These are phyloP conservation scores for Mormyrus lacerda DNA, from an alignment of 2,113 vertebrate genomes.

Conservation along the genomic window DNA sequence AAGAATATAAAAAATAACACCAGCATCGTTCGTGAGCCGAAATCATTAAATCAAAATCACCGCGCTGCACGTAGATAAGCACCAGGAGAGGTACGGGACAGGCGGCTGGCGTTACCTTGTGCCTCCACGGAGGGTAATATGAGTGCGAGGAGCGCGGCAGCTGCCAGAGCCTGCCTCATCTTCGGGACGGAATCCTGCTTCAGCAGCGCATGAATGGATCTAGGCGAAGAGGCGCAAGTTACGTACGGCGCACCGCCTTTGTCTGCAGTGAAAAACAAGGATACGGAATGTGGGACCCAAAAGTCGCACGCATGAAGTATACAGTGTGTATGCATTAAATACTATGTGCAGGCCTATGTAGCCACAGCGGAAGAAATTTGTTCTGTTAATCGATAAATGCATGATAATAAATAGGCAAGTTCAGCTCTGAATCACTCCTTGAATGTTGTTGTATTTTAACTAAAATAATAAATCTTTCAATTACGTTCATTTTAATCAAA, in stretches of 20 bases:
- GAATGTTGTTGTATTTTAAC: neutral
- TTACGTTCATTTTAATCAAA: neutral
- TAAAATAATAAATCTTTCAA: neutral
- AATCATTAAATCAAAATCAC: neutral
- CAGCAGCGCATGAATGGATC: slow-evolving; percentile 79
- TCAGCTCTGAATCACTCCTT: neutral
- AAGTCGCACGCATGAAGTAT: neutral
- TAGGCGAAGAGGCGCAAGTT: slow-evolving; percentile 43
- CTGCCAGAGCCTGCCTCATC: slow-evolving; percentile 65
- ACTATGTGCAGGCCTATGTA: neutral
- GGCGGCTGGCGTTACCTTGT: slow-evolving; percentile 77
- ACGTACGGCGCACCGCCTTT: neutral
- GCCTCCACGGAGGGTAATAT: slow-evolving; percentile 71
- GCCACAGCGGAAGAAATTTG: neutral
- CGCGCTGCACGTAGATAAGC: neutral
- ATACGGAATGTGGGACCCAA: neutral
- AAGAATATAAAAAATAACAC: neutral
- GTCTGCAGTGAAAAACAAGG: no score
- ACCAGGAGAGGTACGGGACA: neutral
- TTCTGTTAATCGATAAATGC: neutral
- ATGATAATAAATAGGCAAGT: neutral
- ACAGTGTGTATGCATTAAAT: neutral
- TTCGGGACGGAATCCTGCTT: slow-evolving; percentile 67
- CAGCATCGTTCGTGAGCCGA: neutral
- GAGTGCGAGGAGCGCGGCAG: slow-evolving; percentile 65